phyloP scores from a whole-genome alignment of 2,888 invertebrate species.

The Rotaria macrura region DNA sequence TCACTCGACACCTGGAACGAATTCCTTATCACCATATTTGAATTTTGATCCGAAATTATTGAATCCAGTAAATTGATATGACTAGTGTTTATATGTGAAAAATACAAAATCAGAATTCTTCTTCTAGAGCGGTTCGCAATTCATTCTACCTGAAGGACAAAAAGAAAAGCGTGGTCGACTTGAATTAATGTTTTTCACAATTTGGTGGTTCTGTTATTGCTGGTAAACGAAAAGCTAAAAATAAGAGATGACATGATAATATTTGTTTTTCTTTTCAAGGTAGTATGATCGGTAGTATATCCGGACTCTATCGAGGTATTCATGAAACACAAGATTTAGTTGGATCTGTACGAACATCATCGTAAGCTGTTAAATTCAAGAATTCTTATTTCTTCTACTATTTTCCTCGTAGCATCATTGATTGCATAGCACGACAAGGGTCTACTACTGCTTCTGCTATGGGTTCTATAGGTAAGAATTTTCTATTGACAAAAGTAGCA shows the following conservation, averaged over 20 bases:
- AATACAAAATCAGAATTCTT: no score
- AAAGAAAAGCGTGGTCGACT: slow-evolving; percentile 76
- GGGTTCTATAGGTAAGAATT: slow-evolving; percentile 61
- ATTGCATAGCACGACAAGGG: slow-evolving; percentile 86
- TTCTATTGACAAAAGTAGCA: no score
- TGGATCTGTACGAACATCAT: slow-evolving; percentile 77
- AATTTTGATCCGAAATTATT: slow-evolving; percentile 29
- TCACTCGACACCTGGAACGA: not conserved
- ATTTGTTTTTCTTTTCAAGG: slow-evolving; percentile 53
- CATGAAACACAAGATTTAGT: slow-evolving; percentile 72
- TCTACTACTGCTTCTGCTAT: slow-evolving; percentile 81
- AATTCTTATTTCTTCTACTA: not conserved
- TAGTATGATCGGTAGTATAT: slow-evolving; percentile 69
- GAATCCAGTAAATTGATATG: slow-evolving; percentile 19
- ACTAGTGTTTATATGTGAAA: not conserved
- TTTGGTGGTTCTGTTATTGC: slow-evolving; percentile 79
- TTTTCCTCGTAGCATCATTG: slow-evolving; percentile 57
- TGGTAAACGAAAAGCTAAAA: slow-evolving; percentile 37
- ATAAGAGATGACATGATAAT: not conserved
- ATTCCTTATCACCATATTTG: slow-evolving; percentile 26
- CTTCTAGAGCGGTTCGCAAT: slow-evolving; percentile 60
- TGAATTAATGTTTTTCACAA: slow-evolving; percentile 78
- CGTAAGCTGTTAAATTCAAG: slow-evolving; percentile 65
- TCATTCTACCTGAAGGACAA: slow-evolving; percentile 78
- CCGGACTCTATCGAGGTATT: slow-evolving; percentile 75